Evolutionary conservation across 2,888 invertebrate species (phyloP).

Genomic region (Drosophila tripunctata): DNA sequence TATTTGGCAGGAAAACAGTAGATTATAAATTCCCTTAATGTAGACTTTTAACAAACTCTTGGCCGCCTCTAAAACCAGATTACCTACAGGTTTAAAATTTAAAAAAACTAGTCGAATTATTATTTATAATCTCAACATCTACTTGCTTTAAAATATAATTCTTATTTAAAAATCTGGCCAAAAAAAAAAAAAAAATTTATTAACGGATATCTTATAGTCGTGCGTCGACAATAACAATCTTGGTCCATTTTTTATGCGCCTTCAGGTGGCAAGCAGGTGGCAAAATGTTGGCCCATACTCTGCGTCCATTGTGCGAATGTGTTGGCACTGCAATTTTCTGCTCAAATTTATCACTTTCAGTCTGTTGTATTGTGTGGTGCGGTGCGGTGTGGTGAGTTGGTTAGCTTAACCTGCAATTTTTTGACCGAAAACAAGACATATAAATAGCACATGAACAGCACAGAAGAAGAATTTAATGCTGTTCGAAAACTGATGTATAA

Average conservation of each 20-base stretch:
- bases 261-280: conserved; percentile 28
- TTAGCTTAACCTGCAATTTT: conserved; percentile 16
- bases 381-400: neutral
- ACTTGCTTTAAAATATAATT: neutral
- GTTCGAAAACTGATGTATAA: conserved; percentile 7
- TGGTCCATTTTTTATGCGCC: conserved; percentile 18
- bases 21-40: too few relatives aligned
- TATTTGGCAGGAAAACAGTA: too few relatives aligned
- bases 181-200: too few relatives aligned
- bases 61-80: too few relatives aligned
- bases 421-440: conserved; percentile 13
- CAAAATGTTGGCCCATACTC: conserved; percentile 10
- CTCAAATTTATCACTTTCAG: conserved; percentile 49
- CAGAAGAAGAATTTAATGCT: neutral
- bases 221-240: neutral
- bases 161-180: too few relatives aligned
- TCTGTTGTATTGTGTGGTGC: neutral
- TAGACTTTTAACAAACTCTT: too few relatives aligned
- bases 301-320: conserved; percentile 39
- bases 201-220: neutral
- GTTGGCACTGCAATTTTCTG: conserved; percentile 45
- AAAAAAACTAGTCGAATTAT: too few relatives aligned
- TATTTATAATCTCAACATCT: too few relatives aligned
- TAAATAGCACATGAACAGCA: conserved; percentile 22
- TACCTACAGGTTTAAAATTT: too few relatives aligned